phyloP scores from a whole-genome alignment of 2,797 vertebrate genomes.

The Loriculus beryllinus region DNA sequence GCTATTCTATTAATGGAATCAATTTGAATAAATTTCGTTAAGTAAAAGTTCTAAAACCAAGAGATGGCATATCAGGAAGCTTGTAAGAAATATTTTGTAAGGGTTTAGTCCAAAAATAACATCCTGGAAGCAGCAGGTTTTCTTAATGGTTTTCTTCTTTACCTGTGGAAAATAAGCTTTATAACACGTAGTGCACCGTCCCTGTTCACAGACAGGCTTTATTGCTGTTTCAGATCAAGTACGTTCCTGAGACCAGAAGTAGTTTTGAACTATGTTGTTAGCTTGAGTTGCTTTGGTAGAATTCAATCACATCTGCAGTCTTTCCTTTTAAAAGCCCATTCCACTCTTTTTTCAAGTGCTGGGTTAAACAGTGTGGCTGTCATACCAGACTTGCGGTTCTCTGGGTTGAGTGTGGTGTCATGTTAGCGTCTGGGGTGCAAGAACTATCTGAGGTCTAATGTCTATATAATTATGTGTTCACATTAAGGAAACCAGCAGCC shows the following conservation, averaged over 20 bases:
- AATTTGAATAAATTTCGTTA: constrained; percentile 44
- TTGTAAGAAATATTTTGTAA: neutral
- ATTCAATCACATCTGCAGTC: neutral
- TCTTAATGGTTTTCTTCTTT: neutral
- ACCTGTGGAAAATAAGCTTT: neutral
- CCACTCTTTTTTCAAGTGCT: neutral
- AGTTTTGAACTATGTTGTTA: neutral
- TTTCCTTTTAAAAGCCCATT: neutral
- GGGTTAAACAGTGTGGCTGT: neutral
- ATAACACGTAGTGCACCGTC: accelerated
- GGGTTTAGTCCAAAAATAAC: neutral
- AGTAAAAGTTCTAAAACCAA: constrained; percentile 14
- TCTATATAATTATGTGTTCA: accelerated
- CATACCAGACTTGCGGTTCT: neutral
- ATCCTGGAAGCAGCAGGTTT: neutral
- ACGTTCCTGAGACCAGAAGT: neutral
- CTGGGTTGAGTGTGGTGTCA: neutral
- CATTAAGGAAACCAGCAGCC: neutral
- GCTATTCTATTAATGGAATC: constrained; percentile 41
- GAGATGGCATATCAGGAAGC: neutral
- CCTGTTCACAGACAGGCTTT: neutral
- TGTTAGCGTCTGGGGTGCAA: neutral
- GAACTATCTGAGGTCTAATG: neutral
- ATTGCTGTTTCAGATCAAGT: neutral
- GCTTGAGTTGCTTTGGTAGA: neutral